phyloP scores from a whole-genome alignment of 2,113 vertebrate species.

The Zapus hudsonius region DNA sequence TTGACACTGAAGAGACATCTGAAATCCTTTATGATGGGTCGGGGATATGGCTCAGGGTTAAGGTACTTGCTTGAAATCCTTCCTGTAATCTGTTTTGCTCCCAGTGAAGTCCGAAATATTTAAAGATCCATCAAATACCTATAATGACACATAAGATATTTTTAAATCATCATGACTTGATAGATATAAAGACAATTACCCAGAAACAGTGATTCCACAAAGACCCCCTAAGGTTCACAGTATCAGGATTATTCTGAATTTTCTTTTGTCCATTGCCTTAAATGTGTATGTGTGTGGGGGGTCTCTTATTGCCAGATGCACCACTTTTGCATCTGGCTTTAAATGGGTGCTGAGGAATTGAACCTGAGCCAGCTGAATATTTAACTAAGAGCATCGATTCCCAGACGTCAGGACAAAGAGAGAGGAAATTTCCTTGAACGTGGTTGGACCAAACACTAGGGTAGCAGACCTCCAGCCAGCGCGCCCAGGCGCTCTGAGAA shows the following conservation, averaged over 20 bases:
- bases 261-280: background rate
- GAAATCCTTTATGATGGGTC: background rate
- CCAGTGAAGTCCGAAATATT: background rate
- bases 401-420: background rate
- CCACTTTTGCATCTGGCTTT: too few relatives aligned
- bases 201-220: background rate
- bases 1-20: background rate
- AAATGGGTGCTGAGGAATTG: background rate
- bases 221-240: background rate
- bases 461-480: background rate
- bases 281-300: too few relatives aligned
- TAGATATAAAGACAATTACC: background rate
- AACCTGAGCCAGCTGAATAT: background rate
- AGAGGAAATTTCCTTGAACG: background rate
- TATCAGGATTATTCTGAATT: conserved; percentile 34
- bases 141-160: background rate
- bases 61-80: too few relatives aligned
- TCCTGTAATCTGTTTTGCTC: background rate
- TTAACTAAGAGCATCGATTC: background rate
- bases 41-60: too few relatives aligned
- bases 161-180: background rate
- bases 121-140: conserved; percentile 24
- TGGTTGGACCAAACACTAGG: background rate
- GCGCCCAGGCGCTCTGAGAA: background rate
- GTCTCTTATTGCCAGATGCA: too few relatives aligned